A percentile compares a stretch with the other conserved stretches of the same genome.
These are phyloP conservation scores for Temnothorax longispinosus DNA, from an alignment of 1,140 invertebrate species.

Conservation along the genomic window DNA sequence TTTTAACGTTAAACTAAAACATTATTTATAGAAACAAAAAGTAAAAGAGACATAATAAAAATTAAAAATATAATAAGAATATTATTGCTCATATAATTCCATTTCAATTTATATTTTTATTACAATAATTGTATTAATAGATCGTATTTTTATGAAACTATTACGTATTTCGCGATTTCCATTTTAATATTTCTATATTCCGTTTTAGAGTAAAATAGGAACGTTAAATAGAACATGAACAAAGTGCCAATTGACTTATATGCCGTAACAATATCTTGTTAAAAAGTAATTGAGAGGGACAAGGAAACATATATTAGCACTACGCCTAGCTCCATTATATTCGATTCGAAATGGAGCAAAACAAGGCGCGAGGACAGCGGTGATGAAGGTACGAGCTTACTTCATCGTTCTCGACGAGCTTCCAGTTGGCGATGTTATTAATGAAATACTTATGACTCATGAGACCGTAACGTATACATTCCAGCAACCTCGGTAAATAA, in stretches of 20 bases:
- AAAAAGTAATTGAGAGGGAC: neutral
- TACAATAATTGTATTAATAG: neutral
- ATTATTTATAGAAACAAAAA: neutral
- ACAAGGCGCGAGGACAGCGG: neutral
- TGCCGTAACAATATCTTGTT: neutral
- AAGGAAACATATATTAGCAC: neutral
- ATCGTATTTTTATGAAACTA: neutral
- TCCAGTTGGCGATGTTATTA: constrained; percentile 87
- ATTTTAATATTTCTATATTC: neutral
- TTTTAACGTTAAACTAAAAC: constrained; percentile 13
- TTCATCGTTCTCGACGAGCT: constrained; percentile 85
- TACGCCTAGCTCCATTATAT: neutral
- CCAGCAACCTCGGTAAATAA: constrained; percentile 87
- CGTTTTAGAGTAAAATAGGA: neutral
- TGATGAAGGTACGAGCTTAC: constrained; percentile 81
- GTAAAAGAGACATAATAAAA: neutral
- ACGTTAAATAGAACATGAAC: neutral
- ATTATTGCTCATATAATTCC: neutral
- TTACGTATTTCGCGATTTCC: neutral
- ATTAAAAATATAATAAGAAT: constrained; percentile 3
- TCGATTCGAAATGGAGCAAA: neutral
- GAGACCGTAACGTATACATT: constrained; percentile 89
- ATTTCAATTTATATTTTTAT: neutral
- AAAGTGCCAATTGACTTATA: neutral
- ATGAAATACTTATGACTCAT: constrained; percentile 89